phyloP scores from a whole-genome alignment of 2,888 invertebrate genomes.

The Metacarcinus magister region DNA sequence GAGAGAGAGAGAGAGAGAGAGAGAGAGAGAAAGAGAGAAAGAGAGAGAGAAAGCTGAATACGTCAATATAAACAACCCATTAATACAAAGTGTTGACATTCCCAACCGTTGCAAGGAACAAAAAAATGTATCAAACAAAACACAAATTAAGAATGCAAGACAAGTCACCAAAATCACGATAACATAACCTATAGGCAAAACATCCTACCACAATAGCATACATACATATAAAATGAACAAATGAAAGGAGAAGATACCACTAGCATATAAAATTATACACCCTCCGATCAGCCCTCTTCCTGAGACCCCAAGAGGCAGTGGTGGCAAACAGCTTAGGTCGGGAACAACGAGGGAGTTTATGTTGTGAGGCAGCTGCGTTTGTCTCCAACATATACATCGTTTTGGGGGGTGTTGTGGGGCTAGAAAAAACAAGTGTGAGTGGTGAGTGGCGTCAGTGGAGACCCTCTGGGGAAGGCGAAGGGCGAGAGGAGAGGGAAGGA shows the following conservation, averaged over 20 bases:
- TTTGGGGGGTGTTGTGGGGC: background rate
- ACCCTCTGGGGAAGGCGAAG: background rate
- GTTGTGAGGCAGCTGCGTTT: background rate
- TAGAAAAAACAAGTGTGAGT: background rate
- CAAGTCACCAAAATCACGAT: background rate
- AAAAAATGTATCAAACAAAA: background rate
- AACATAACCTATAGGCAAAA: background rate
- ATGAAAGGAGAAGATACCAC: background rate
- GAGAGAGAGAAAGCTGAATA: conserved; percentile 47
- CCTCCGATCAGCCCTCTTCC: background rate
- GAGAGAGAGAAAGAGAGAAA: conserved; percentile 56
- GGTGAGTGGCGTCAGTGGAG: background rate
- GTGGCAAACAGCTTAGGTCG: conserved; percentile 20
- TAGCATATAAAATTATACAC: background rate
- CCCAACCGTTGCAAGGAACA: too few relatives aligned
- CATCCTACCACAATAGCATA: background rate
- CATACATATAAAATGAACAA: background rate
- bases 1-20: conserved; percentile 59
- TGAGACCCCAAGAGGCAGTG: background rate
- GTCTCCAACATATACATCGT: background rate
- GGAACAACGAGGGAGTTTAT: background rate
- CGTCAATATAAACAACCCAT: background rate
- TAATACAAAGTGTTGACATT: too few relatives aligned
- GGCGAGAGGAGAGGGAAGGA: background rate
- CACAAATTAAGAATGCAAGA: background rate